Conservation (phyloP, 2,888 invertebrate species). For the Lasioglossum calceatum region DNA sequence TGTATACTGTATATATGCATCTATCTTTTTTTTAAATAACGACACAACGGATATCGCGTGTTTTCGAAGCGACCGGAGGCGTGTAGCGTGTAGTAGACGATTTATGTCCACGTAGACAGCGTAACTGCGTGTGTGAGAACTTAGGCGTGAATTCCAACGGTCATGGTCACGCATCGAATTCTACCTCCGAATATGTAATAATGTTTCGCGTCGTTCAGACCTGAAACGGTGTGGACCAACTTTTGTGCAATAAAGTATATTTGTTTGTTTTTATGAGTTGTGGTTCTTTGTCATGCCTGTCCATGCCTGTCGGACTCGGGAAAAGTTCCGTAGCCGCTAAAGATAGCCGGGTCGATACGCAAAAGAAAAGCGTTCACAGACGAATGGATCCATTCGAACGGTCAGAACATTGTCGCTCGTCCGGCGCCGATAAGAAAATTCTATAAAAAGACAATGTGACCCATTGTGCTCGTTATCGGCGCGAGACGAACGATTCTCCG, state of each 20-base stretch:
- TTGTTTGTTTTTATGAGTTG: conserved; percentile 39
- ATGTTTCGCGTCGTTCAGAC: conserved; percentile 8
- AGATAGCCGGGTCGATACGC: conserved; percentile 15
- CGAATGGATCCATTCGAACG: neutral
- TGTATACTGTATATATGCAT: no score
- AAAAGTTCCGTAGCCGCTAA: neutral
- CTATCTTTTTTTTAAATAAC: neutral
- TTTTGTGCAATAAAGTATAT: conserved; percentile 50
- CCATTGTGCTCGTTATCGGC: conserved; percentile 36
- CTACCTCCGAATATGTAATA: conserved; percentile 43
- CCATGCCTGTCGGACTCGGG: neutral
- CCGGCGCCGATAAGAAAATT: conserved; percentile 35
- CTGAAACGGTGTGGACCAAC: conserved; percentile 37
- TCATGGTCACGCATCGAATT: conserved; percentile 25
- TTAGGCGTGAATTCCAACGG: conserved; percentile 14
- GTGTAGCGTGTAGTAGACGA: conserved; percentile 33
- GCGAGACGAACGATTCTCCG: conserved; percentile 9
- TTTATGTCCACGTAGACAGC: conserved; percentile 41
- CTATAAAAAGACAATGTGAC: conserved; percentile 31
- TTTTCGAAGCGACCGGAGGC: conserved; percentile 13
- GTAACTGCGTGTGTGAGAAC: conserved; percentile 28
- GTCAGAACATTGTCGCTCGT: conserved; percentile 23
- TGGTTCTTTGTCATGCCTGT: neutral
- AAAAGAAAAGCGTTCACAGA: neutral
- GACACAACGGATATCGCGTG: conserved; percentile 9